Base-by-base conservation (phyloP, 2,797 vertebrate genomes). In the Enteromius anoplus region DNA sequence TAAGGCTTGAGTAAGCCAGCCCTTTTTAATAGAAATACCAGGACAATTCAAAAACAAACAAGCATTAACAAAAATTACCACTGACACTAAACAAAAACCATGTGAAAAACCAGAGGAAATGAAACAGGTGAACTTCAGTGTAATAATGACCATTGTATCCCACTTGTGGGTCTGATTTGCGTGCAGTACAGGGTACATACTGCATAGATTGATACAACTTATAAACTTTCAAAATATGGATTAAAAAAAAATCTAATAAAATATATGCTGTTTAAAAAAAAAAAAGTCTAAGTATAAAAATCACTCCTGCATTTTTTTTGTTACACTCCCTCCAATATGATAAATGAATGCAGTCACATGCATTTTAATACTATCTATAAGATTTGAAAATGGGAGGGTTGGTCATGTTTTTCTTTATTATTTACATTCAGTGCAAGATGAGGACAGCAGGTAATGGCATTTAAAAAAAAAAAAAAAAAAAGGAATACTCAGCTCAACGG, bases 351-450 rank as follows among this genome's bases (percentile, higher is more conserved):
- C 19, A 65, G 60, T 37, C 32, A 69, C 21, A 40, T 53, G 47
- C 45, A 26, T 80, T 53, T 51, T 26, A 69, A 55, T 29, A 23
- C 19, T 69, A 3, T 14, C 7, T 42, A 14, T 23, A 29, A 26
- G 47, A n/a, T 65, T 85, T 87, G 81, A 86, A 87, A 80, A 79
- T 69, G 81, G 71, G 53, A 58, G 75, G 34, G 88, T 87, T 78
- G 1, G 26, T 66, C 29, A 17, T 69, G 70, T 23, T 78, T 40
- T 47, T 40, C n/a, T 73, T 82, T 66, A 55, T 78, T 80, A 85
- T 87, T 84, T 86, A 80, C 86, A 85, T 69, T 83, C 58, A 82
- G 80, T 86, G 71, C 86, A 89, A 87, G 75, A 78, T 84, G 60
- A 75, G 85, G 53, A 88, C 84, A 86, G 84, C 85, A 89, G 88